A percentile compares a stretch with the other conserved stretches of the same genome.
Conservation (phyloP, 2,888 invertebrate species). For the Pyrocoelia pectoralis region DNA sequence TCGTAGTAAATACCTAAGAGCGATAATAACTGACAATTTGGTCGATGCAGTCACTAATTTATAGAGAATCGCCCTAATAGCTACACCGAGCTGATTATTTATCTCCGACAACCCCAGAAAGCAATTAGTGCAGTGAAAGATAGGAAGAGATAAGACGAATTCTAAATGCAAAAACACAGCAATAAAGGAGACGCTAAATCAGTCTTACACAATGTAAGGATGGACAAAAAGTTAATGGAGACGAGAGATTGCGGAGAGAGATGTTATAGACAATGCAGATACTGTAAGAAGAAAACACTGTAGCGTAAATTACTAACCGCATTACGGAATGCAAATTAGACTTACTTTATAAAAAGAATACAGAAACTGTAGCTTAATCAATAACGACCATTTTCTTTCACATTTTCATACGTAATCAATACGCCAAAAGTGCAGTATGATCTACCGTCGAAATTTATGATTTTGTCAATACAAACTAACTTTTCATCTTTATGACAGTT, state of each 20-base stretch:
- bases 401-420: neutral
- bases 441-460: too few species aligned
- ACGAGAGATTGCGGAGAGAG: conserved; percentile 42
- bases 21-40: conserved; percentile 40
- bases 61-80: conserved; percentile 53
- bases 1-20: conserved; percentile 35
- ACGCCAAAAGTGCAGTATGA: too few species aligned
- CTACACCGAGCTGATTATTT: conserved; percentile 54
- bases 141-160: conserved; percentile 45
- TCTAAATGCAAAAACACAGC: conserved; percentile 51
- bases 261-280: conserved; percentile 36
- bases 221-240: conserved; percentile 46
- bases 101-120: conserved; percentile 48
- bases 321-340: conserved; percentile 14
- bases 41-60: conserved; percentile 50
- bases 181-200: conserved; percentile 47
- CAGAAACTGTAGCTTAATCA: neutral
- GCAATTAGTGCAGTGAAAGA: conserved; percentile 47
- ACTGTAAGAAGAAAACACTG: conserved; percentile 23
- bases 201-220: conserved; percentile 45
- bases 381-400: neutral
- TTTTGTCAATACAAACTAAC: too few species aligned
- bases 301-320: conserved; percentile 26
- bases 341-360: conserved; percentile 3
- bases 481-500: too few species aligned